These are phyloP conservation scores for Prionchulus punctatus DNA, from an alignment of 2,888 invertebrate genomes.

Conservation along the genomic window DNA sequence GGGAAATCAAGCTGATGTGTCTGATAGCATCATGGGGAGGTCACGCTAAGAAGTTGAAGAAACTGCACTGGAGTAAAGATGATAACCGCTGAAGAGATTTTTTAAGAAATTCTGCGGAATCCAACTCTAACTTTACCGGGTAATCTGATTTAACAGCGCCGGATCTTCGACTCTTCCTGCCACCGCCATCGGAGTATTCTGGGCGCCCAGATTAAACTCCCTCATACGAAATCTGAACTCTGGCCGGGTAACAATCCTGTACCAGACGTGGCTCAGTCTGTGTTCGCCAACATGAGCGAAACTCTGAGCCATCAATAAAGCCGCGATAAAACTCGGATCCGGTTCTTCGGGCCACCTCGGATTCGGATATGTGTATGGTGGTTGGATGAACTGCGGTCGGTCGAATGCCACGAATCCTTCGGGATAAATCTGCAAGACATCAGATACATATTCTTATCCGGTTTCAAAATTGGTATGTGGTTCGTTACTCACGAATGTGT, in stretches of 20 bases:
- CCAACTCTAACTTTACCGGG: conserved; percentile 2
- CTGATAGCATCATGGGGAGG: no score
- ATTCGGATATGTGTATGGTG: conserved; percentile 22
- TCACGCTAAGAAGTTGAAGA: no score
- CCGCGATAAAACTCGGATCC: conserved; percentile 20
- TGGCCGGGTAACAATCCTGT: conserved; percentile 15
- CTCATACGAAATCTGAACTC: not conserved
- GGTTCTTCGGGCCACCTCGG: conserved; percentile 20
- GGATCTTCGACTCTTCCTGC: conserved; percentile 18
- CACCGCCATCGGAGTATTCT: not conserved
- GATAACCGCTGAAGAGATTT: no score
- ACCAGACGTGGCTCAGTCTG: conserved; percentile 21
- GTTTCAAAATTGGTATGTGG: no score
- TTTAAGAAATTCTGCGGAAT: no score
- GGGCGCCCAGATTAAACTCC: not conserved
- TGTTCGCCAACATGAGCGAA: conserved; percentile 19
- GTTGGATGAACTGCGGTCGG: conserved; percentile 20
- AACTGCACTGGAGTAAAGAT: no score
- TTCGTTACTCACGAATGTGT: conserved; percentile 17
- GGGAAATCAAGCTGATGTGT: no score
- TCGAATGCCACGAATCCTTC: conserved; percentile 20
- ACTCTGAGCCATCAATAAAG: conserved; percentile 20
- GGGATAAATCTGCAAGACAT: conserved; percentile 18
- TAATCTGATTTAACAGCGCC: conserved; percentile 18
- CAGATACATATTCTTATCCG: no score